phyloP scores from a whole-genome alignment of 2,797 vertebrate species.

The Ambastaia sidthimunki region DNA sequence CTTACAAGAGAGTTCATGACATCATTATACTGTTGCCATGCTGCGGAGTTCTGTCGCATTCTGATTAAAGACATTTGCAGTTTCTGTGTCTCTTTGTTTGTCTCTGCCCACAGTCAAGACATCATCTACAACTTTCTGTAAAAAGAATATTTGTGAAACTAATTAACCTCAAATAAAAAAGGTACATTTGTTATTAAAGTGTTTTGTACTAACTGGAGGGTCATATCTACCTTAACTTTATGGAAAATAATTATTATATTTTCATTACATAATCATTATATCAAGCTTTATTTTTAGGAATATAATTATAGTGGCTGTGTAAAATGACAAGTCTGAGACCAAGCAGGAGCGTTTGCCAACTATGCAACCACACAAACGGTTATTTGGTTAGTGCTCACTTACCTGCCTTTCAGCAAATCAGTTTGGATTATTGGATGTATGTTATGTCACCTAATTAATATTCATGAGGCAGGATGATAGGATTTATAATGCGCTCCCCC shows the following conservation, averaged over 20 bases:
- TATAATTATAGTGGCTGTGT: background rate
- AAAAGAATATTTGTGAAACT: background rate
- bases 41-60: constrained; percentile 43
- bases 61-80: constrained; percentile 48
- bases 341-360: background rate
- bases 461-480: background rate
- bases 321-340: background rate
- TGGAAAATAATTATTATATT: too few relatives aligned
- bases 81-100: background rate
- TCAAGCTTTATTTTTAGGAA: background rate
- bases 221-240: too few relatives aligned
- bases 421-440: background rate
- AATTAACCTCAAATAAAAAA: background rate
- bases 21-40: constrained; percentile 48
- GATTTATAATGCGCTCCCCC: background rate
- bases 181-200: background rate
- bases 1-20: constrained; percentile 35
- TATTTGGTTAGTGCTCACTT: background rate
- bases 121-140: background rate
- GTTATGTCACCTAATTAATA: background rate
- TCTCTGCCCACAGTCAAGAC: background rate
- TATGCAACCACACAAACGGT: background rate
- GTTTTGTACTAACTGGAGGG: too few relatives aligned
- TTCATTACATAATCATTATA: background rate
- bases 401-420: background rate